Base-by-base conservation (phyloP, 1,140 invertebrate genomes). In the Drosophila jambulina region DNA sequence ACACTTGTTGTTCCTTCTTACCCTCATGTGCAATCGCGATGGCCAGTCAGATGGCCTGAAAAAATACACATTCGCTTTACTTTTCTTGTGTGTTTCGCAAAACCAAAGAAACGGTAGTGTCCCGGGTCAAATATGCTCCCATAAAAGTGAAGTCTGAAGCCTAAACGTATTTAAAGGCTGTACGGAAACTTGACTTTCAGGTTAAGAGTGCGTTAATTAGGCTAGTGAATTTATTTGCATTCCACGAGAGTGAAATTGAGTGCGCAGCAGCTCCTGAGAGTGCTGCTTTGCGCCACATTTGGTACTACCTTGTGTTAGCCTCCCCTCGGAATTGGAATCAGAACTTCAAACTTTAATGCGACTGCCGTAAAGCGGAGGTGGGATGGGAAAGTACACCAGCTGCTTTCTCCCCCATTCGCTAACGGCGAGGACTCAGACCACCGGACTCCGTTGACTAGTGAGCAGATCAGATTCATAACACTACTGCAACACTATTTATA, bases 261-360 rank as follows among this genome's bases (percentile, higher is more conserved):
- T 74, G 70, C 70, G 70, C 70, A 72, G 69, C 65, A 70, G 63
- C 67, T 68, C 42, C 46, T 27, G 63, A 69, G 67, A 69, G 67
- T 53, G 9, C 45, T 51, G 27, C 36, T 42, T 42, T 74, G 67
- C 45, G 70, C 54, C 53, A 60, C 68, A 74, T 51, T 60, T 51
- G 43, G 45, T 42, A 15, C 49, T 60, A 60, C 69, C 67, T 72
- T 71, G 65, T 49, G 27, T n/a, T 72, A 23, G 42, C 49, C 68
- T 49, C 62, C 46, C 62, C 25, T 29, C 53, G 53, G 53, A 38
- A 54, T 36, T 1, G 13, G 29, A 36, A 17, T 72, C 45, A 12
- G 13, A 72, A 71, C 63, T 72, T 51, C 17, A 48, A 56, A 34
- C 46, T 68, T 48, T 48, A 38, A 58, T 40, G 49, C 34, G 45